Evolutionary conservation across 2,888 invertebrate genomes (phyloP).

Genomic region (Apamea anceps): DNA sequence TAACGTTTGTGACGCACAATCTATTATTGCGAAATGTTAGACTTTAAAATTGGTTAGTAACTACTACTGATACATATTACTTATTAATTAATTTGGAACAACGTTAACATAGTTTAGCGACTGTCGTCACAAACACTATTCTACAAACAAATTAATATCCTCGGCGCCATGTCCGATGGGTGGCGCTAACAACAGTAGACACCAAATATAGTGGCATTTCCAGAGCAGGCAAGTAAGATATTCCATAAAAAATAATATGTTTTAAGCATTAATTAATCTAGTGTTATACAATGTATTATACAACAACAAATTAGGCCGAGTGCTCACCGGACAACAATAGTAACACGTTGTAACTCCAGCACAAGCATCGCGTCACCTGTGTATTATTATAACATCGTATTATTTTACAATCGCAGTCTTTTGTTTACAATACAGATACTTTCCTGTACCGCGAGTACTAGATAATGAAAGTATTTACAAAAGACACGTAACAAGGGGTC

Average conservation of each 20-base stretch:
- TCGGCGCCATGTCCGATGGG: constrained; percentile 46
- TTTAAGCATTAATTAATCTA: constrained; percentile 79
- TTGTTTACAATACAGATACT: constrained; percentile 62
- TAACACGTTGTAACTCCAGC: constrained; percentile 45
- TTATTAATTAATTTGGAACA: constrained; percentile 53
- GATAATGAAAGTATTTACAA: constrained; percentile 65
- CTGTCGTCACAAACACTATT: constrained; percentile 27
- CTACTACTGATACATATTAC: constrained; percentile 55
- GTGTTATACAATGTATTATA: constrained; percentile 79
- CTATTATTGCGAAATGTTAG: constrained; percentile 44
- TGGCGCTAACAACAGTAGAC: constrained; percentile 26
- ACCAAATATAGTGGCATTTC: constrained; percentile 49
- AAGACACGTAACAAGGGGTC: constrained; percentile 62
- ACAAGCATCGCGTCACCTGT: constrained; percentile 52
- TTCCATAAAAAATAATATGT: constrained; percentile 70
- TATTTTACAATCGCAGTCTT: constrained; percentile 63
- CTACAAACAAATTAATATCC: constrained; percentile 23
- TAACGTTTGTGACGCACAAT: constrained; percentile 27
- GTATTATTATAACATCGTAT: constrained; percentile 58
- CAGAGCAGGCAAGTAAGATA: constrained; percentile 63
- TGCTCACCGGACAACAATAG: constrained; percentile 51
- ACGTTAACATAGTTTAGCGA: constrained; percentile 43
- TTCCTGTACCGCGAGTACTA: constrained; percentile 65
- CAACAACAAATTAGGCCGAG: constrained; percentile 74
- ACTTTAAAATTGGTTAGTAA: constrained; percentile 54